Base-by-base conservation (phyloP, 1,140 invertebrate genomes). In the Pseudomyrmex flavicornis region DNA sequence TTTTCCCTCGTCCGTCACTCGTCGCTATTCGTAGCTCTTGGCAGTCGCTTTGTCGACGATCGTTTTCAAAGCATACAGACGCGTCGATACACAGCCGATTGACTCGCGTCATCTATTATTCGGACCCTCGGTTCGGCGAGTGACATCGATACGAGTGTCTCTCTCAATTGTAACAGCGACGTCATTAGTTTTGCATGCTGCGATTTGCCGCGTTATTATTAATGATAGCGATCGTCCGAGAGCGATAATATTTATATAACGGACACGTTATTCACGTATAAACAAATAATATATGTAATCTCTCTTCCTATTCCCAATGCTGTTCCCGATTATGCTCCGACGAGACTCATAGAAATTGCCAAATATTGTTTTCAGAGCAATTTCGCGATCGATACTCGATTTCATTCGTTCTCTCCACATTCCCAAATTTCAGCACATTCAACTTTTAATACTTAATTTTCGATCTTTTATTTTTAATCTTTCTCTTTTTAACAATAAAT, bases 31-130 rank as follows among this genome's bases (percentile, higher is more conserved):
- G 61, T 54, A 66, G n/a, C 72, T 70, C 66, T 10, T 50, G 76
- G 76, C 54, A 59, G 54, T 17, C 54, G 66, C 54, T 80, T 80
- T 80, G 66, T 80, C 76, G 54, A 59, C 59, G 66, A 35, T 58
- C 54, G 54, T 80, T 80, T 72, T 59, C 35, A 72, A 80, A 80
- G 54, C 70, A 79, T 58, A 68, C 76, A 35, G 75, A 72, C 66
- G 59, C 66, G 66, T 72, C 66, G 76, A 80, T 80, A 80, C 66
- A 80, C 20, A 59, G 66, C 20, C 66, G 66, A 70, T 80, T 72
- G 65, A 80, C 76, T 70, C 66, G 76, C 68, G 22, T 80, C 76
- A 80, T 80, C 20, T 72, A 72, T 80, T 80, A 80, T 80, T 80
- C 66, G 54, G 35, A 54, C 54, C 12, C 7, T 26, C 66, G 66